Base-by-base conservation (phyloP, 2,888 invertebrate species). In the Troides aeacus region DNA sequence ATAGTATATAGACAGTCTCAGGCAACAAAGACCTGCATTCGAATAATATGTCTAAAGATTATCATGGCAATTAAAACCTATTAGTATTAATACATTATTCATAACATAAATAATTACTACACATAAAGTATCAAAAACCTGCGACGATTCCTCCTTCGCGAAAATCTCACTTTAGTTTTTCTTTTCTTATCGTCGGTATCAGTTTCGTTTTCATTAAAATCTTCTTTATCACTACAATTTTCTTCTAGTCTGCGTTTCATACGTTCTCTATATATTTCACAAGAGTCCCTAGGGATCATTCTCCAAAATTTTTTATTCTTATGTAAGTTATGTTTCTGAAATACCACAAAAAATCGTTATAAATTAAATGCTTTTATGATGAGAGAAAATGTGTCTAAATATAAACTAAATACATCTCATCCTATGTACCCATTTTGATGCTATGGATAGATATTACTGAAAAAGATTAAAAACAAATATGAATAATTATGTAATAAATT, bases 241-340 rank as follows among this genome's bases (percentile, higher is more conserved):
- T 64, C 71, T 36, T 74, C 64, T 0, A 64, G 62, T 70, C 74
- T 70, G 1, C 81, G 79, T 66, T 74, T 79, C 4, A 75, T 79
- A 7, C 84, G 79, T 10, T 81, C 76, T 70, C 78, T 86, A 62
- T 88, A 84, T 15, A 89, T 78, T 72, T 88, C 87, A 53, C 83
- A 81, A 0, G 89, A 89, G 70, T 89, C 89, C 77, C 84, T 88
- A 0, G 88, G 88, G 24, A 86, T 65, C 0, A 89, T 73, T 70
- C 80, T 85, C 87, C 87, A 89, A 0, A 74, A 72, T 4, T 75
- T 74, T 67, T 73, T 78, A 0, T 76, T 73, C 53, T 78, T 74
- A 30, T 78, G 70, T 6, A 73, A 69, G 46, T 74, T 74, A 10
- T 71, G 72, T 76, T 83, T 83, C 87, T 87, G 67, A 8, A 59